Conservation (phyloP, 2,888 invertebrate genomes). For the Drosophila ustulata region DNA sequence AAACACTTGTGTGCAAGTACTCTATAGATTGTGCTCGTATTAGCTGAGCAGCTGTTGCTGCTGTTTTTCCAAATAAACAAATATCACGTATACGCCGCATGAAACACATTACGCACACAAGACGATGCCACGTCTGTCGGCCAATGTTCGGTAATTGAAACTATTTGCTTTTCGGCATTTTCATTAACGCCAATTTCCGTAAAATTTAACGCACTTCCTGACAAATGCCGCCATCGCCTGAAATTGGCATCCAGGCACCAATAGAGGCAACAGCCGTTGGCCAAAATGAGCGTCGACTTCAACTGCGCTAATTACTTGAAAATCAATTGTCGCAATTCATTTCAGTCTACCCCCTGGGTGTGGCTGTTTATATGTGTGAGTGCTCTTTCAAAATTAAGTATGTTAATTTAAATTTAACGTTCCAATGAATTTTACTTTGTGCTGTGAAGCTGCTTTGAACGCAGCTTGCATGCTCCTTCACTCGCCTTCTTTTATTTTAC, state of each 20-base stretch:
- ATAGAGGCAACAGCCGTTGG: constrained; percentile 35
- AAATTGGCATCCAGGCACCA: constrained; percentile 25
- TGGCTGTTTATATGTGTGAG: constrained; percentile 6
- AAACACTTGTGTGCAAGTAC: constrained; percentile 4
- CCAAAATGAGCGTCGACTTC: constrained; percentile 40
- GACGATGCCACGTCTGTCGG: constrained; percentile 15
- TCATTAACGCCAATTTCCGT: constrained; percentile 74
- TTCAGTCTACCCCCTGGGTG: constrained; percentile 22
- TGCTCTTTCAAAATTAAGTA: constrained; percentile 69
- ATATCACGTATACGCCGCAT: constrained; percentile 67
- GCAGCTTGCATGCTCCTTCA: constrained; percentile 28
- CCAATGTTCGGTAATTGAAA: constrained; percentile 67
- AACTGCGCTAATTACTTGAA: constrained; percentile 72
- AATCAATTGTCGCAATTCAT: constrained; percentile 80
- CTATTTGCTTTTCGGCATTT: constrained; percentile 74
- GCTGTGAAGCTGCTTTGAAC: constrained; percentile 12
- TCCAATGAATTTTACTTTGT: constrained; percentile 69
- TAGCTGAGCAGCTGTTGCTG: constrained; percentile 25
- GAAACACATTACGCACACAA: constrained; percentile 40
- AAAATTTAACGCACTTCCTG: constrained; percentile 72
- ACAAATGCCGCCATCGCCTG: constrained; percentile 68
- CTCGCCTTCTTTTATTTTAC: constrained; percentile 2
- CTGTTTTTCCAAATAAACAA: constrained; percentile 33
- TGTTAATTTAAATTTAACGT: constrained; percentile 79
- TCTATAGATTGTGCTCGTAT: not conserved